These are phyloP conservation scores for Ginglymostoma cirratum DNA, from an alignment of 2,113 vertebrate genomes.

Conservation along the genomic window DNA sequence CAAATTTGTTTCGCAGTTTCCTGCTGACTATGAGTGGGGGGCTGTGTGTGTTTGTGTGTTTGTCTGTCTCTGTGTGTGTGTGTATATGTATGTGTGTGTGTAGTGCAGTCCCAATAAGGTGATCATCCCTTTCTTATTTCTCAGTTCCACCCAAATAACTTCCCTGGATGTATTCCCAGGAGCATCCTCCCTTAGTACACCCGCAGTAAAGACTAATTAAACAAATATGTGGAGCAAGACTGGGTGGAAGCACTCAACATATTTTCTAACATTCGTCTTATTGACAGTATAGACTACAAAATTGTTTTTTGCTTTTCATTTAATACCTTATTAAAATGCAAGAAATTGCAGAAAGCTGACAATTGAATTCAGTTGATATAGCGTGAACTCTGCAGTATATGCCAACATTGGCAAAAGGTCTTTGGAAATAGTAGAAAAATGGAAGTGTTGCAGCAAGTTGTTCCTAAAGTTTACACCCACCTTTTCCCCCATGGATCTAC, in stretches of 20 bases:
- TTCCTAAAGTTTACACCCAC: no score
- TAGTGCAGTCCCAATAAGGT: no score
- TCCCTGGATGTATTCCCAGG: no score
- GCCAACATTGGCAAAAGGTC: neutral
- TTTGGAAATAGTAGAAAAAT: neutral
- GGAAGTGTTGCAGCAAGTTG: neutral
- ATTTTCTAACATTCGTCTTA: neutral
- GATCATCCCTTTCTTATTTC: no score
- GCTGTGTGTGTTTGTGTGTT: no score
- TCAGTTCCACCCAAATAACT: no score
- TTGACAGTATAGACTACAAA: neutral
- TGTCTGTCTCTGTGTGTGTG: no score
- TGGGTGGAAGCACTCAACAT: neutral
- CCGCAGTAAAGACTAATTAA: neutral
- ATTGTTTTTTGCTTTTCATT: neutral
- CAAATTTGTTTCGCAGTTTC: no score
- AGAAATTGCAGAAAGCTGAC: neutral
- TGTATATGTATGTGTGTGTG: no score
- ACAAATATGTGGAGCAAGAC: neutral
- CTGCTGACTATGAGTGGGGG: no score
- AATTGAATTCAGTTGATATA: neutral
- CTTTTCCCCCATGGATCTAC: no score
- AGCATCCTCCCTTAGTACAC: no score
- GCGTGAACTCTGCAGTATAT: neutral
- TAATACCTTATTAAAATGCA: neutral